These are phyloP conservation scores for Latrodectus elegans DNA, from an alignment of 2,888 invertebrate species.

Conservation along the genomic window DNA sequence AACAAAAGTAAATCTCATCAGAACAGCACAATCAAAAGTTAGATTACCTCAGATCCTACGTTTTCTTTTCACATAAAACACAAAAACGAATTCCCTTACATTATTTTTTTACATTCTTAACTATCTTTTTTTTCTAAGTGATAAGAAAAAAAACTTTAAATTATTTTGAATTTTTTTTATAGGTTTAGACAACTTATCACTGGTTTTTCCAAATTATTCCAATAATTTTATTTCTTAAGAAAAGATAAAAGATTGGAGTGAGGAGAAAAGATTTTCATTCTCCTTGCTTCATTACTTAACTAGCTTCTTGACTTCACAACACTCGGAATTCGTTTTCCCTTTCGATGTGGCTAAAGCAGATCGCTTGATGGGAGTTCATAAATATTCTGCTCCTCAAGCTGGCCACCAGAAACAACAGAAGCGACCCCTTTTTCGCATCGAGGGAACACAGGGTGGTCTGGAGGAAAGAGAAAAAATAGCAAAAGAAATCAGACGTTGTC, in stretches of 20 bases:
- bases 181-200: not conserved
- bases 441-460: constrained; percentile 8
- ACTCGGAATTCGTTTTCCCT: constrained; percentile 38
- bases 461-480: constrained; percentile 6
- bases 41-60: not conserved
- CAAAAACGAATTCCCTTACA: not conserved
- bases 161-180: constrained; percentile 1
- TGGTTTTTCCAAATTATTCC: constrained; percentile 15
- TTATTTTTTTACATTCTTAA: not conserved
- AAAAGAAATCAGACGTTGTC: constrained; percentile 38
- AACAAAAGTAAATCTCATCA: constrained; percentile 14
- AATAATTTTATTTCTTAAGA: constrained; percentile 10
- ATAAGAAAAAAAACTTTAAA: not conserved
- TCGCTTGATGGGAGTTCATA: constrained; percentile 32
- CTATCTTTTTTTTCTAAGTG: not conserved
- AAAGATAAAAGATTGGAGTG: not conserved
- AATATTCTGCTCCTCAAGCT: constrained; percentile 34
- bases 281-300: constrained; percentile 47
- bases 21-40: constrained; percentile 23
- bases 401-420: constrained; percentile 38
- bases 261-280: not conserved
- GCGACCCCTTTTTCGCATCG: constrained; percentile 4
- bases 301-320: constrained; percentile 48
- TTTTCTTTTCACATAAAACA: not conserved
- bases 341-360: constrained; percentile 35